phyloP scores from a whole-genome alignment of 1,140 invertebrate species.

The Aplysia californica region DNA sequence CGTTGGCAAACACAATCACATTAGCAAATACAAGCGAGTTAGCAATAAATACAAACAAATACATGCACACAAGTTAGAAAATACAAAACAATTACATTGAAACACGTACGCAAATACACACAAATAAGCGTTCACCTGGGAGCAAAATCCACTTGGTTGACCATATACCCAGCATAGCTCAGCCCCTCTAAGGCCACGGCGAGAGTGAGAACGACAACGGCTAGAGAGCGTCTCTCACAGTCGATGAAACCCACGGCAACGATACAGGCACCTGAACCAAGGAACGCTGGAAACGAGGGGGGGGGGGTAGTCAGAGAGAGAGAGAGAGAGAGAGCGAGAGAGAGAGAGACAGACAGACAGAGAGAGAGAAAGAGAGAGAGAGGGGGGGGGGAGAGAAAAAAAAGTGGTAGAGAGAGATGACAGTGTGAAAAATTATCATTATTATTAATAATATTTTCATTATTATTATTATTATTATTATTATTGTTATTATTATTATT shows the following conservation, averaged over 20 bases:
- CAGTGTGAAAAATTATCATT: no score
- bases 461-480: no score
- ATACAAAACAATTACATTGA: neutral
- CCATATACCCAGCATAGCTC: conserved; percentile 76
- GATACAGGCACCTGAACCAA: conserved; percentile 40
- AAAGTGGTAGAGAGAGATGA: neutral
- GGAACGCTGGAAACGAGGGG: conserved; percentile 37
- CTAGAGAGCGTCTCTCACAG: conserved; percentile 44
- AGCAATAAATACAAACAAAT: neutral
- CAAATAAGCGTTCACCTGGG: conserved; percentile 71
- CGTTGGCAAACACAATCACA: neutral
- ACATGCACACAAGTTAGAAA: neutral
- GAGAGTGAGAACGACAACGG: conserved; percentile 47
- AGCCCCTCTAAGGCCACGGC: conserved; percentile 53
- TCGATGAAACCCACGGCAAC: conserved; percentile 43
- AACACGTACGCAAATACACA: neutral
- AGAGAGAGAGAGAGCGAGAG: no score
- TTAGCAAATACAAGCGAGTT: neutral
- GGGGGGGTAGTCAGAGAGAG: no score
- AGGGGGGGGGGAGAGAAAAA: neutral
- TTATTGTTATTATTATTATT: no score
- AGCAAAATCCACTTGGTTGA: conserved; percentile 88
- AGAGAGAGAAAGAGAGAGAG: neutral
- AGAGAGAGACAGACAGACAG: no score
- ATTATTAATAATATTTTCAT: no score